These are phyloP conservation scores for Potorous gilbertii DNA, from an alignment of 2,797 vertebrate species.

Conservation along the genomic window DNA sequence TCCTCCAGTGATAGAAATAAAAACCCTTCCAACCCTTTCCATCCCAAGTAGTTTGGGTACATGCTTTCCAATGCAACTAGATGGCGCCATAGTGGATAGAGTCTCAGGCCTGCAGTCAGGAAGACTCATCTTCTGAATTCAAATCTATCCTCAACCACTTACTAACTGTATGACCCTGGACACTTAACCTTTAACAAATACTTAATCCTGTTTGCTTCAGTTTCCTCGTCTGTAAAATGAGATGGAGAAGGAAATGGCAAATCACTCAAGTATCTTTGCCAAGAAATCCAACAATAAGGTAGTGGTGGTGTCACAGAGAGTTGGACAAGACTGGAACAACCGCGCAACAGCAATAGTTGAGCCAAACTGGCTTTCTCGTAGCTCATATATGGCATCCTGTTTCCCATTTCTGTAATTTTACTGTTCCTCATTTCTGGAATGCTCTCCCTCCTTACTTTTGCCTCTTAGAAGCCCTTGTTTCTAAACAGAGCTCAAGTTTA, in stretches of 20 bases:
- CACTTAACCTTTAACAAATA: neutral
- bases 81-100: neutral
- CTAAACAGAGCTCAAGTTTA: neutral
- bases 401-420: neutral
- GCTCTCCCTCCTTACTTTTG: neutral
- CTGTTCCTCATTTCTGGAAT: neutral
- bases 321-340: neutral
- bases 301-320: neutral
- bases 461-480: neutral
- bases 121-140: neutral
- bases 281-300: neutral
- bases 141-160: neutral
- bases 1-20: neutral
- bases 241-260: neutral
- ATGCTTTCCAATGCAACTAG: neutral
- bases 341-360: neutral
- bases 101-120: neutral
- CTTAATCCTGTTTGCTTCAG: neutral
- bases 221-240: neutral
- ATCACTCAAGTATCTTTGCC: neutral
- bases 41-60: neutral
- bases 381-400: neutral
- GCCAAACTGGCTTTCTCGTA: neutral
- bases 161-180: neutral
- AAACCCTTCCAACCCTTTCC: neutral